Conservation (phyloP, 2,888 invertebrate genomes). For the Stenurella melanura region DNA sequence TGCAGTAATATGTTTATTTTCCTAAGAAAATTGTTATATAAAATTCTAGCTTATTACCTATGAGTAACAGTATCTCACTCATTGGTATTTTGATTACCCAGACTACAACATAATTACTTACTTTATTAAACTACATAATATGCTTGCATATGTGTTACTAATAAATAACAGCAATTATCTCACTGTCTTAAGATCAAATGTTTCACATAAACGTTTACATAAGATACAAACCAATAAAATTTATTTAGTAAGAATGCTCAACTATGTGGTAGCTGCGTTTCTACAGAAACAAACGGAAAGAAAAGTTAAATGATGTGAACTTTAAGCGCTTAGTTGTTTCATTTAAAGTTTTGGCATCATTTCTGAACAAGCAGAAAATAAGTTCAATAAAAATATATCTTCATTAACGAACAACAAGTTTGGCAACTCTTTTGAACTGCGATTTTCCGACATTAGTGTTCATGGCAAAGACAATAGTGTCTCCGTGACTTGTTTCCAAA, state of each 20-base stretch:
- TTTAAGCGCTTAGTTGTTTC: conserved; percentile 15
- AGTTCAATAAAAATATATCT: conserved; percentile 44
- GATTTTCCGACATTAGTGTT: conserved; percentile 52
- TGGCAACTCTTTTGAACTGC: conserved; percentile 46
- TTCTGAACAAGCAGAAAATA: conserved; percentile 31
- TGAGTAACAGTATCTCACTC: too few relatives aligned
- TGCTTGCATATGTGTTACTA: not conserved
- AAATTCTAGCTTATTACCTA: too few relatives aligned
- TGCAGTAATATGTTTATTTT: too few relatives aligned
- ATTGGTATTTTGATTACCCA: too few relatives aligned
- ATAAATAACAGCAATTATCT: not conserved
- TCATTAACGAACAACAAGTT: conserved; percentile 41
- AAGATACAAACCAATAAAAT: not conserved
- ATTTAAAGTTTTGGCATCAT: conserved; percentile 35
- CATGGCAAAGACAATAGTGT: conserved; percentile 48
- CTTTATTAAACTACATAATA: not conserved
- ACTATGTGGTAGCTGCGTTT: not conserved
- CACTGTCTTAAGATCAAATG: not conserved
- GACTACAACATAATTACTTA: too few relatives aligned
- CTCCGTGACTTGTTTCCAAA: conserved; percentile 38
- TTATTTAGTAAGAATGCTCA: not conserved
- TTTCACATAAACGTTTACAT: not conserved
- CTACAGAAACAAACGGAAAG: not conserved
- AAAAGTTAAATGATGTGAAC: conserved; percentile 8
- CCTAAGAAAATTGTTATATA: too few relatives aligned